Conservation (phyloP, 2,797 vertebrate genomes). For the Tenualosa thibaudeaui region DNA sequence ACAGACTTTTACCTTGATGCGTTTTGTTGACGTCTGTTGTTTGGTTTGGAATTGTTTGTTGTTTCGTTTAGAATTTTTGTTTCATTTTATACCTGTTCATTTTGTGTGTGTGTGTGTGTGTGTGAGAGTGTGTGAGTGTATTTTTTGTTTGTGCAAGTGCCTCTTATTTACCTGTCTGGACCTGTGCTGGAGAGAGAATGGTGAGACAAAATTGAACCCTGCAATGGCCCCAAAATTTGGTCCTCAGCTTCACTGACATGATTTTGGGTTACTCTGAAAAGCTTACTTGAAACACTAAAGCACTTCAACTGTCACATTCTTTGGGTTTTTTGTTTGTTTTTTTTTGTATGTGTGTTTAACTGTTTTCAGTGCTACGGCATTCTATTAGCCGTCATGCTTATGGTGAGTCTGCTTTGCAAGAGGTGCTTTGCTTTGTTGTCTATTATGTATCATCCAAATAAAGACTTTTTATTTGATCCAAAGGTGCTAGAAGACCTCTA, state of each 20-base stretch:
- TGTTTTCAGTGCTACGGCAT: not conserved
- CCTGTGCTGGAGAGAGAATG: constrained; percentile 24
- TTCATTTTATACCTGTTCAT: constrained; percentile 8
- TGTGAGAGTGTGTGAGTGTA: constrained; percentile 37
- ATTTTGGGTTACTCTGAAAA: constrained; percentile 58
- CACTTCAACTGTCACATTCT: constrained; percentile 47
- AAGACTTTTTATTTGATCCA: constrained; percentile 62
- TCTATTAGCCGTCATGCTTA: not conserved
- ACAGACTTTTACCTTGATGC: constrained; percentile 29
- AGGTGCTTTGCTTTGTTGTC: constrained; percentile 12
- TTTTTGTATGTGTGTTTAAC: too few species aligned
- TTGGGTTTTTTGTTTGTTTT: not conserved
- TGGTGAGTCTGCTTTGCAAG: not conserved
- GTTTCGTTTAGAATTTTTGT: constrained; percentile 27
- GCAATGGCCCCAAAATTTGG: not conserved
- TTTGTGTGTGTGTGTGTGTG: constrained; percentile 18
- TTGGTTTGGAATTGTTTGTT: constrained; percentile 27
- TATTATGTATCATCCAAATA: constrained; percentile 56
- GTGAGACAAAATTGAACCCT: constrained; percentile 2
- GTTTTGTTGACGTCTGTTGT: not conserved
- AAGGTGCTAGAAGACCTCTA: constrained; percentile 80
- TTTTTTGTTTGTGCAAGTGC: constrained; percentile 69
- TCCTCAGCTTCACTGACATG: constrained; percentile 12
- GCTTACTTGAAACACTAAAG: constrained; percentile 70
- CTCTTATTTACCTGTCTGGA: constrained; percentile 68